A percentile compares a stretch with the other conserved stretches of the same genome.
These are phyloP conservation scores for Aquatica leii DNA, from an alignment of 2,888 invertebrate genomes.

Conservation along the genomic window DNA sequence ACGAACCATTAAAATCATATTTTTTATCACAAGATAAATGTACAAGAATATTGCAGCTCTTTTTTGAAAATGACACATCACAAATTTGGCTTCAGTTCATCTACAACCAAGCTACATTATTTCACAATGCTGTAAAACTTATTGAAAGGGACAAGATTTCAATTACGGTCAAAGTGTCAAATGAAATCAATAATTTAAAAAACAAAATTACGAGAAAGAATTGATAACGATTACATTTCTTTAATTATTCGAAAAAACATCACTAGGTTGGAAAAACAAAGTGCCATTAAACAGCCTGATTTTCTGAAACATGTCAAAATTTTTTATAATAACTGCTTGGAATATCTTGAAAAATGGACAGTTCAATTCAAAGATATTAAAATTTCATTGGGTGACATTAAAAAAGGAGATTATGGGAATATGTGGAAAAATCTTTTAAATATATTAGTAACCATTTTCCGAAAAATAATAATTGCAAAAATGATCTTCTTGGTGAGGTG, in stretches of 20 bases:
- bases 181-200: neutral
- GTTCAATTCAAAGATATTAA: neutral
- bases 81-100: no score
- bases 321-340: neutral
- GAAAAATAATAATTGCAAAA: slow-evolving; percentile 12
- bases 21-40: neutral
- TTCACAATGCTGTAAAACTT: slow-evolving; percentile 3
- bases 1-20: neutral
- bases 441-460: neutral
- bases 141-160: slow-evolving; percentile 4
- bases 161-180: neutral
- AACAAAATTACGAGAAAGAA: no score
- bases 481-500: slow-evolving; percentile 11
- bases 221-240: no score
- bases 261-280: neutral
- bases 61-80: neutral
- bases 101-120: no score
- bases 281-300: neutral
- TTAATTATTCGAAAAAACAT: no score
- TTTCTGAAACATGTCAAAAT: neutral
- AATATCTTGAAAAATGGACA: neutral
- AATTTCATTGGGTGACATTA: neutral
- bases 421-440: neutral
- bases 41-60: neutral
- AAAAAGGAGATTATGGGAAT: neutral